Evolutionary conservation across 2,888 invertebrate species (phyloP), one percentile per base, ranked within the genome.

Genomic region (Noctua janthina): DNA sequence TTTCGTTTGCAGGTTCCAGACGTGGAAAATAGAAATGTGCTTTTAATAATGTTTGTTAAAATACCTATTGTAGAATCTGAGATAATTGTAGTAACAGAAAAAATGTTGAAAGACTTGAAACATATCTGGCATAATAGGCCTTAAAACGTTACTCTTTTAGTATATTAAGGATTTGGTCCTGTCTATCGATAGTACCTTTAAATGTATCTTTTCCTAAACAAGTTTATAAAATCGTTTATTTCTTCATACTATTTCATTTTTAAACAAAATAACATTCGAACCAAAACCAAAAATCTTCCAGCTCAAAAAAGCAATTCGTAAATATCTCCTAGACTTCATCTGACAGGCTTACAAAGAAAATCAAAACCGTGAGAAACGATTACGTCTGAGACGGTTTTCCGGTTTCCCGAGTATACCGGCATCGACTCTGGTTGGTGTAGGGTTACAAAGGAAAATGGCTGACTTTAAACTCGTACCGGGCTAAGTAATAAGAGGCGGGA

Each of bases 361-460:
- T 89, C 85, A 86, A 82, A 86, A 87, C 84, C 83, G 76, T 72
- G 70, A 81, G 78, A 77, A 85, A 78, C 82, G 81, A 86, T 87
- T 88, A 82, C 79, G 80, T 78, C 83, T 83, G 82, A 78, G 51
- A 71, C 84, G 85, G 84, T 87, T 67, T 73, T 51, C 85, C 82
- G 87, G 82, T 54, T 86, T 75, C 81, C 84, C 79, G 87, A 78
- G 82, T 89, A 89, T 91, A 89, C 87, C 86, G 84, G 87, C 88
- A 92, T 91, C 88, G 87, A 79, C 81, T 85, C 80, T 76, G 86
- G 92, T 92, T 77, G 86, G 92, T 92, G 84, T 92, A 89, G 87
- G 89, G 89, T 92, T 92, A 92, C 93, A 93, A 93, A 92, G 92
- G 90, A 91, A 91, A 92, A 89, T 88, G 90, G 90, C 89, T 87